phyloP scores from a whole-genome alignment of 1,140 invertebrate genomes.

The Holotrichia oblita region DNA sequence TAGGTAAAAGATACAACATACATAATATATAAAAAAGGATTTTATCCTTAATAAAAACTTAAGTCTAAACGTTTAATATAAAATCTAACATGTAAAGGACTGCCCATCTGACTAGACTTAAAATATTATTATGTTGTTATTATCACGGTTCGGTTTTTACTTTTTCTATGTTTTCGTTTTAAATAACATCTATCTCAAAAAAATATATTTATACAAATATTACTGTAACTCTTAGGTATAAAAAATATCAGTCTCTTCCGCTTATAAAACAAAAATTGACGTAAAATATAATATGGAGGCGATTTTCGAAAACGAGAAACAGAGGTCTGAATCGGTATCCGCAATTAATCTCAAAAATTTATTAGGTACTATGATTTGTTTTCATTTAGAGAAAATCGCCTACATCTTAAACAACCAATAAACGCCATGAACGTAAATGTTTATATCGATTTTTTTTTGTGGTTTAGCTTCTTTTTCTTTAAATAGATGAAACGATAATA shows the following conservation, averaged over 20 bases:
- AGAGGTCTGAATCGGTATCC: no score
- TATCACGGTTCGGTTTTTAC: neutral
- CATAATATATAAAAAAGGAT: neutral
- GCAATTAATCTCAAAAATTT: no score
- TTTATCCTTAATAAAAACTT: neutral
- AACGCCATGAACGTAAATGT: neutral
- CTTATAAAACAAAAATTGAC: neutral
- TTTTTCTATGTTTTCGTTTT: neutral
- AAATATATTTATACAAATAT: conserved; percentile 12
- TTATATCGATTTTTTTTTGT: neutral
- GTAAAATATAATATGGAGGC: neutral
- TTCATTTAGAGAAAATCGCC: neutral
- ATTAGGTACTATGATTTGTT: no score
- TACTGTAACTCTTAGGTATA: conserved; percentile 20
- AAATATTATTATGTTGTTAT: neutral
- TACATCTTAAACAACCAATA: neutral
- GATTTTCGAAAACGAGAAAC: neutral
- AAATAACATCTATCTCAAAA: neutral
- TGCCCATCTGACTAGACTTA: conserved; percentile 4
- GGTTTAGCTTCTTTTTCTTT: neutral
- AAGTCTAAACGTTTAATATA: neutral
- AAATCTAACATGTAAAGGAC: neutral
- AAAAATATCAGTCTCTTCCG: conserved; percentile 31
- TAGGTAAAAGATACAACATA: neutral
- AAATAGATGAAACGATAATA: neutral